Percentiles rank a stretch among this genome's conserved stretches.
phyloP scores from a whole-genome alignment of 2,888 invertebrate species.

The Torymus auratus region DNA sequence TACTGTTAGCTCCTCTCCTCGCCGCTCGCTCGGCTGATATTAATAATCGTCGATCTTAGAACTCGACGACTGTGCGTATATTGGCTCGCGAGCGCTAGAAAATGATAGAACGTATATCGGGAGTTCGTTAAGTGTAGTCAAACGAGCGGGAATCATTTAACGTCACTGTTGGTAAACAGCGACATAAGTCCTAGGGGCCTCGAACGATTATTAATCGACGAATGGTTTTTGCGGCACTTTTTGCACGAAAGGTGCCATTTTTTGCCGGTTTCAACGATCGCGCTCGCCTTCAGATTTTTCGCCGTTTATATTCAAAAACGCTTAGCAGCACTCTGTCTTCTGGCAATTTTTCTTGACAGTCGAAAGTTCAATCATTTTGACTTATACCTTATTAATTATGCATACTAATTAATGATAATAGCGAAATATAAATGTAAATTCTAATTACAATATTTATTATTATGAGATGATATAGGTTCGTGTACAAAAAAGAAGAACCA shows the following conservation, averaged over 20 bases:
- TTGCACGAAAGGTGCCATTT: neutral
- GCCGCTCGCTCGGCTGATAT: neutral
- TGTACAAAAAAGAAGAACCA: too few relatives aligned
- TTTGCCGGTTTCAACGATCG: too few relatives aligned
- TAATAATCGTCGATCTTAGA: constrained; percentile 20
- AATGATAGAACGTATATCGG: neutral
- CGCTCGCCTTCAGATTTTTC: too few relatives aligned
- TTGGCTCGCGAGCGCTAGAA: neutral
- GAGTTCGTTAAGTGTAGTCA: constrained; percentile 11
- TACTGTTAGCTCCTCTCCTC: neutral
- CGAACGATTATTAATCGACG: constrained; percentile 15
- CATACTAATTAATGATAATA: too few relatives aligned
- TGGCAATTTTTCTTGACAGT: too few relatives aligned
- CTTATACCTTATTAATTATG: too few relatives aligned
- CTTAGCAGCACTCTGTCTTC: too few relatives aligned
- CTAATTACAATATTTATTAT: too few relatives aligned
- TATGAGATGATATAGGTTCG: too few relatives aligned
- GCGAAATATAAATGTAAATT: too few relatives aligned
- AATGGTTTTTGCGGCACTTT: constrained; percentile 3
- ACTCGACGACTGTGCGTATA: neutral
- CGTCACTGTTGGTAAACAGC: constrained; percentile 12
- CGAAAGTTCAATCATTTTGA: too few relatives aligned
- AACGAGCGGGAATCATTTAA: constrained; percentile 36
- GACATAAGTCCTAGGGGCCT: neutral
- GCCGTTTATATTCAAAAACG: too few relatives aligned